These are phyloP conservation scores for Lasioglossum calceatum DNA, from an alignment of 2,888 invertebrate genomes.

Conservation along the genomic window DNA sequence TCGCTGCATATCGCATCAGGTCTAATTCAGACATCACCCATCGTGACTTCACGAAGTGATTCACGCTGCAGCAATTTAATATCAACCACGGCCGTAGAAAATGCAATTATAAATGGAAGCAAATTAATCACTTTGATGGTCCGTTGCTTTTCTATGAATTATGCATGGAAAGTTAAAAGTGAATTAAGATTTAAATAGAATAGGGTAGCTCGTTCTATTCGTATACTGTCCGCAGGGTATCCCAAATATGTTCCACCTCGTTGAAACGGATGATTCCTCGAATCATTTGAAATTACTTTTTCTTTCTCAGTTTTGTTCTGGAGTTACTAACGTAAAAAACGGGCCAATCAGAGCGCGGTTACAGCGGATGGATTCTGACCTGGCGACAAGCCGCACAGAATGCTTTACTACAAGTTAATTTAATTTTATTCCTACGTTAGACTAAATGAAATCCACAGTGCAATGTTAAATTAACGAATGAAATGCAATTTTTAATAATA, in stretches of 20 bases:
- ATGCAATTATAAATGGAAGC: constrained; percentile 1
- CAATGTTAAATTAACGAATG: not conserved
- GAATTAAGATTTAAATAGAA: not conserved
- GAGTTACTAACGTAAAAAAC: no score
- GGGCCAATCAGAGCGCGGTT: no score
- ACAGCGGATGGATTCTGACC: no score
- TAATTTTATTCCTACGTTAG: not conserved
- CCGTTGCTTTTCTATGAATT: not conserved
- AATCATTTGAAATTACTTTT: no score
- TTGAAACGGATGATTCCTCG: no score
- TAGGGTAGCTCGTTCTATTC: not conserved
- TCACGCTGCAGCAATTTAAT: constrained; percentile 30
- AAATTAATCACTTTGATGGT: constrained; percentile 13
- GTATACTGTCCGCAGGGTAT: not conserved
- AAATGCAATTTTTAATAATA: not conserved
- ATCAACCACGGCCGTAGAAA: not conserved
- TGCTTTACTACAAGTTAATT: not conserved
- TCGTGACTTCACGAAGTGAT: constrained; percentile 43
- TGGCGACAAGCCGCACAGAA: no score
- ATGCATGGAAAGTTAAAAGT: not conserved
- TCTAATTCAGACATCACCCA: constrained; percentile 47
- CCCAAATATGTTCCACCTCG: no score
- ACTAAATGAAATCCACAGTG: not conserved
- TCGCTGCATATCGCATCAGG: constrained; percentile 32
- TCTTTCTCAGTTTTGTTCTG: no score